Evolutionary conservation across 2,888 invertebrate genomes (phyloP).

Genomic region (Sialis fuliginosa): DNA sequence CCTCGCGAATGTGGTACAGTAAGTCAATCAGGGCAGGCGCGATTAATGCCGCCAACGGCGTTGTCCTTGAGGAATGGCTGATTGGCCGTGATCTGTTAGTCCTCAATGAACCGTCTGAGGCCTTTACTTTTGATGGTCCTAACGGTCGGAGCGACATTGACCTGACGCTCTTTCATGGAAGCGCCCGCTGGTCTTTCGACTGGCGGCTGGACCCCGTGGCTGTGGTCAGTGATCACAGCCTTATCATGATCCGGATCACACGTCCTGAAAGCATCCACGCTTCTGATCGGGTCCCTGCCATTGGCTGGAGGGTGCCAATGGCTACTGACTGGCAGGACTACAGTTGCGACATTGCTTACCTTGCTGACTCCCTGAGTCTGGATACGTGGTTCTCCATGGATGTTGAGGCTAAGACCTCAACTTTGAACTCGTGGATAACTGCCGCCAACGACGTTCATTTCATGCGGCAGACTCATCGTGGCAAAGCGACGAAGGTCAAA

Average conservation of each 20-base stretch:
- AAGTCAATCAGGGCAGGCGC: no score
- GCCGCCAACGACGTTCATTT: no score
- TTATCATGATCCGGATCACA: no score
- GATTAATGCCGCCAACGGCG: not conserved
- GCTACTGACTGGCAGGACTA: not conserved
- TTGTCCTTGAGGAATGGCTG: not conserved
- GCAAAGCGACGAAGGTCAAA: no score
- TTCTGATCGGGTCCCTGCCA: no score
- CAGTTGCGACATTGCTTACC: not conserved
- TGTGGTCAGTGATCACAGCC: not conserved
- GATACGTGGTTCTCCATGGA: no score
- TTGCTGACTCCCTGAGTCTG: not conserved
- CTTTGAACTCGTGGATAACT: no score
- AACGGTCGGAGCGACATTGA: not conserved
- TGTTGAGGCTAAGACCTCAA: no score
- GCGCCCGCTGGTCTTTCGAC: not conserved
- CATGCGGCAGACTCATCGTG: no score
- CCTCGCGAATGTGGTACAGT: no score
- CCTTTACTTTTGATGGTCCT: not conserved
- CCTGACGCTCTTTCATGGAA: no score
- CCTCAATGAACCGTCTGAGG: not conserved
- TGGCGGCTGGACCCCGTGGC: not conserved
- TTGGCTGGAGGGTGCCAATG: not conserved
- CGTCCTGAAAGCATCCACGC: no score
- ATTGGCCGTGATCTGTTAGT: not conserved